Conservation (phyloP, 2,888 invertebrate species). For the Rapana venosa region DNA sequence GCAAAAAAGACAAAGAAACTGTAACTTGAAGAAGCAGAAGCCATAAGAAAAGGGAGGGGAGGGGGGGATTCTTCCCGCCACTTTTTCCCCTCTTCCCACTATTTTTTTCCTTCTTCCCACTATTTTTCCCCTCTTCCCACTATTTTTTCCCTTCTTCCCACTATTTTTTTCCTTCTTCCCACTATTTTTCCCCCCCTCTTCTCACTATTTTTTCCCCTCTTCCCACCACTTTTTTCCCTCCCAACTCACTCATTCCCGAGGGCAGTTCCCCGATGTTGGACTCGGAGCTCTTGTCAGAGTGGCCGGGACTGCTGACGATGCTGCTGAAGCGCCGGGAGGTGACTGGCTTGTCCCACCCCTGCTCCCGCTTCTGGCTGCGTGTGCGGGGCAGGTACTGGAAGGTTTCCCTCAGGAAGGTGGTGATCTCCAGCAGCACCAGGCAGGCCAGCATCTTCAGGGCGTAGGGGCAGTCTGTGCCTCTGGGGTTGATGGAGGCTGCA, state of each 20-base stretch:
- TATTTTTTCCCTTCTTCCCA: not conserved
- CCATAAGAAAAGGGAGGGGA: no score
- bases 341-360: constrained; percentile 72
- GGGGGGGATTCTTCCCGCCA: not conserved
- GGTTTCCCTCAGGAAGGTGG: constrained; percentile 96
- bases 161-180: not conserved
- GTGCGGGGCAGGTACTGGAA: constrained; percentile 85
- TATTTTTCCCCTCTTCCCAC: not conserved
- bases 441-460: constrained; percentile 93
- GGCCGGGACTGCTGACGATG: constrained; percentile 96
- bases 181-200: not conserved
- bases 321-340: constrained; percentile 91
- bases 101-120: not conserved
- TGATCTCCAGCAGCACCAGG: constrained; percentile 96
- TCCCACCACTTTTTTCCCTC: not conserved
- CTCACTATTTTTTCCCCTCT: not conserved
- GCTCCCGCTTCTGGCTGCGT: constrained; percentile 73
- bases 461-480: constrained; percentile 82
- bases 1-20: no score
- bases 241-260: constrained; percentile 58
- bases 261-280: constrained; percentile 71
- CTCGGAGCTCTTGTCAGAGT: constrained; percentile 79
- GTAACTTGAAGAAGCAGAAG: no score
- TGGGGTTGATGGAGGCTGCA: constrained; percentile 76
- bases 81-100: not conserved